phyloP scores from a whole-genome alignment of 2,888 invertebrate species.

The Cyaniris semiargus region DNA sequence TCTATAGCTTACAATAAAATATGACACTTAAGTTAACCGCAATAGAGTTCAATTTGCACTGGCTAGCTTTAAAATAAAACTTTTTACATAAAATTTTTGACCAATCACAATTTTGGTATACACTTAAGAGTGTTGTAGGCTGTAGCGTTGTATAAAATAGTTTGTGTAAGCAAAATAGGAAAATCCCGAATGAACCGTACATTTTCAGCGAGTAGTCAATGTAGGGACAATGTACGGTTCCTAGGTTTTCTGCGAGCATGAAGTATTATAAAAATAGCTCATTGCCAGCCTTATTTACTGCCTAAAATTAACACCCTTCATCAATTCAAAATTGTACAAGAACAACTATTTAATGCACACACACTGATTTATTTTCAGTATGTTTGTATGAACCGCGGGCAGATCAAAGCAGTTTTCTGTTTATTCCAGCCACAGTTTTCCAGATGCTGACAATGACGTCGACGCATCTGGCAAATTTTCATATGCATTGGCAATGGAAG shows the following conservation, averaged over 20 bases:
- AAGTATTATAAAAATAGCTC: too few species aligned
- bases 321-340: neutral
- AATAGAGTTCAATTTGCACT: neutral
- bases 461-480: neutral
- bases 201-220: too few species aligned
- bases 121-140: too few species aligned
- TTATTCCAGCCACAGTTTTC: neutral
- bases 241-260: too few species aligned
- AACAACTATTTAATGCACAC: neutral
- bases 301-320: neutral
- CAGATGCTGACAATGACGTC: conserved; percentile 10
- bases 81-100: neutral
- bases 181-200: neutral
- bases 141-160: neutral
- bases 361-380: neutral
- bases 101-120: neutral
- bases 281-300: too few species aligned
- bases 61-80: neutral
- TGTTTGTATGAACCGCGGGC: neutral
- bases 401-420: neutral
- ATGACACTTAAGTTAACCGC: neutral
- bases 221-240: too few species aligned
- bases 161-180: neutral
- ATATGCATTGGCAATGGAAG: neutral
- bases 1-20: neutral